Evolutionary conservation across 1,140 invertebrate genomes (phyloP).

Genomic region (Pseudomyrmex flavicornis): DNA sequence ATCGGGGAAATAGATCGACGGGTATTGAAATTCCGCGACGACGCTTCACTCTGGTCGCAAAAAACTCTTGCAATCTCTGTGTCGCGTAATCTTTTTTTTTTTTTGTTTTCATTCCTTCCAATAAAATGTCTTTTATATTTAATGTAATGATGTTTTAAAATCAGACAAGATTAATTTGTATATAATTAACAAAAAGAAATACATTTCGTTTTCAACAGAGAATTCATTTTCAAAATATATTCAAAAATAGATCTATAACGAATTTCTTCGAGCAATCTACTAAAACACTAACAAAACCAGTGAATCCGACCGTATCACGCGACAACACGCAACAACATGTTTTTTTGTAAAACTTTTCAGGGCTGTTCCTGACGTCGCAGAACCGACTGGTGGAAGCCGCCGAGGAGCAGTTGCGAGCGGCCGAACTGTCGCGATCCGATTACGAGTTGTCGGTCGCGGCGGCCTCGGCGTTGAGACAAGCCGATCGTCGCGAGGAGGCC

Average conservation of each 20-base stretch:
- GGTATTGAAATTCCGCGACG: conserved; percentile 70
- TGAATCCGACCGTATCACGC: neutral
- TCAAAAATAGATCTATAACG: neutral
- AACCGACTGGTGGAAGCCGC: conserved; percentile 93
- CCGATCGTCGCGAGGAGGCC: conserved; percentile 91
- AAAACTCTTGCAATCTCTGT: neutral
- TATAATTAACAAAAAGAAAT: neutral
- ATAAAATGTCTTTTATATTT: neutral
- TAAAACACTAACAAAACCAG: neutral
- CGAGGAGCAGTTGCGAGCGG: conserved; percentile 90
- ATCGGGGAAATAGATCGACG: conserved; percentile 40
- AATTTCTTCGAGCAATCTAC: neutral
- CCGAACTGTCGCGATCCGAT: conserved; percentile 90
- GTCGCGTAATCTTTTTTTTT: neutral
- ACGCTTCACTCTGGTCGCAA: neutral
- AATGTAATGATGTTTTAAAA: neutral
- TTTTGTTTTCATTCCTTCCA: neutral
- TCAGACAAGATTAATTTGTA: neutral
- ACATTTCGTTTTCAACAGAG: neutral
- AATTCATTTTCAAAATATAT: neutral
- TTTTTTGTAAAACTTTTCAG: conserved; percentile 85
- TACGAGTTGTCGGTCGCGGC: conserved; percentile 94
- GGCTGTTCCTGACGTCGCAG: conserved; percentile 93
- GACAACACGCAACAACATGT: conserved; percentile 5
- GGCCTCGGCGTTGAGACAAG: conserved; percentile 93